Evolutionary conservation across 2,113 vertebrate species (phyloP).

Genomic region (Cyprinodon tularosa): DNA sequence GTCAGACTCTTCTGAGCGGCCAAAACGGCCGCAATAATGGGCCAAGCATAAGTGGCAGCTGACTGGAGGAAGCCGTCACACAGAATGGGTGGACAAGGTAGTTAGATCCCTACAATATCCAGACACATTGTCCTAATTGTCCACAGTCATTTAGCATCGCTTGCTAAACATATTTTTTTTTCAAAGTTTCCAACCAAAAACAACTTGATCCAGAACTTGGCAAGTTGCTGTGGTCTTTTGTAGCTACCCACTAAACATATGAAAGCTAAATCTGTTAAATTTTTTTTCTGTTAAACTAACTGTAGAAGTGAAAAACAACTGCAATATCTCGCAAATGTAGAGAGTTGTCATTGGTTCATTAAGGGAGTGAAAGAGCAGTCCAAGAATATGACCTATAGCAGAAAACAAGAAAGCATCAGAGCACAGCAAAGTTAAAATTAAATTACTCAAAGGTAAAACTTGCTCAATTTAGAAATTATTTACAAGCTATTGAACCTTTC

Average conservation of each 20-base stretch:
- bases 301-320: neutral
- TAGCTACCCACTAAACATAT: slow-evolving; percentile 4
- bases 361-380: neutral
- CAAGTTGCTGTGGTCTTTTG: slow-evolving; percentile 14
- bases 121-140: slow-evolving; percentile 58
- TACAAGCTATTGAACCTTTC: neutral
- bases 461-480: neutral
- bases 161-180: slow-evolving; percentile 29
- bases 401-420: neutral
- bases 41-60: slow-evolving; percentile 87
- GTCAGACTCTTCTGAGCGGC: slow-evolving; percentile 87
- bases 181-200: slow-evolving; percentile 24
- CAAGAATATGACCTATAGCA: neutral
- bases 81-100: slow-evolving; percentile 39
- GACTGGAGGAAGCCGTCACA: slow-evolving; percentile 81
- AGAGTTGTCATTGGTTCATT: neutral
- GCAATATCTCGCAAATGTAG: neutral
- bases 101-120: slow-evolving; percentile 54
- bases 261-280: slow-evolving; percentile 18
- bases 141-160: slow-evolving; percentile 47
- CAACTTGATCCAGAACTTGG: neutral
- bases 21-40: slow-evolving; percentile 89
- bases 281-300: slow-evolving; percentile 30
- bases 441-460: neutral
- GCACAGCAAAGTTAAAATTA: neutral